Evolutionary conservation across 2,888 invertebrate species (phyloP), one percentile per base, ranked within the genome.

Genomic region (Tiliacea citrago): DNA sequence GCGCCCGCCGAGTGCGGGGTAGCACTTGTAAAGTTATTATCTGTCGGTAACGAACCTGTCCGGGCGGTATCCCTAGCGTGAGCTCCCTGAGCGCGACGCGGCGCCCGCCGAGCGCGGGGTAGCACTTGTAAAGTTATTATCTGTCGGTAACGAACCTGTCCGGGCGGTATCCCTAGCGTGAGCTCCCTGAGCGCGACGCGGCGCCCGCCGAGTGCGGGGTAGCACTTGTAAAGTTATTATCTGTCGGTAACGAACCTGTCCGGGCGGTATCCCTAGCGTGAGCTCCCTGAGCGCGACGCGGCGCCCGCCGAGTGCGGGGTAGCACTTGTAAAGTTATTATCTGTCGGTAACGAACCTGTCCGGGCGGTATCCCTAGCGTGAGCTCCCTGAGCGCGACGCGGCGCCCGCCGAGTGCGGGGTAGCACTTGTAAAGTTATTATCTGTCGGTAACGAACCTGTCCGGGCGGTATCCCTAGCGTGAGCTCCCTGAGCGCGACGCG

Each of bases 1-100:
- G 88, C 89, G 55, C 68, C 94, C 95, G 21, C 91, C 83, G 49
- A 92, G 91, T 63, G 91, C 90, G 9, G 89, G 91, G 91, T 96
- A 96, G 79, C 94, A 95, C 90, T 97, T 97, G 75, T n/a, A n/a
- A n/a, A n/a, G n/a, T n/a, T n/a, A n/a, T n/a, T 0, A 16, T 51
- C 9, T 1, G 55, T 55, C 55, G 13, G 16, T 24, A 55, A 18
- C 35, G 0, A 1, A 61, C 96, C 95, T 96, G 94, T 79, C 96
- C 96, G 0, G 95, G 90, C 24, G 96, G 95, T 13, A 97, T 92
- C 0, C 97, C 97, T 0, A 97, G 91, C 42, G 96, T 97, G 81
- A 97, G 93, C 69, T 91, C 90, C 42, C 92, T 79, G 0, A 97
- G 94, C 0, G 97, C 97, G 0, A 93, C 87, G 13, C 80, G 81